Evolutionary conservation across 2,797 vertebrate genomes (phyloP).

Genomic region (Microctenopoma lineatum): DNA sequence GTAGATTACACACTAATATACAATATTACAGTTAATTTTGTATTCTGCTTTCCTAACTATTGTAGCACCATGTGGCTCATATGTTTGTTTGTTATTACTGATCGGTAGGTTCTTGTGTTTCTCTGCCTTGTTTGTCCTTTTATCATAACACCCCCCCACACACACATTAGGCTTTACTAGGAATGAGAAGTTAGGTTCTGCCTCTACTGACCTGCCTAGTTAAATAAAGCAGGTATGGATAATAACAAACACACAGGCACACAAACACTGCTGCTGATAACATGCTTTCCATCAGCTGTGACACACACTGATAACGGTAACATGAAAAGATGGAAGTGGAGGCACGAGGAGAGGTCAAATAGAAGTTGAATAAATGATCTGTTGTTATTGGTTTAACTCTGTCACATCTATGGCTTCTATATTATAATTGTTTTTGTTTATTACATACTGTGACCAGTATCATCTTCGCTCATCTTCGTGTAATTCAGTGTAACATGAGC

Average conservation of each 20-base stretch:
- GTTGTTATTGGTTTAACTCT: constrained; percentile 7
- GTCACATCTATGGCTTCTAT: not conserved
- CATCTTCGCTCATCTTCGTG: constrained; percentile 13
- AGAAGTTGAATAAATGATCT: constrained; percentile 42
- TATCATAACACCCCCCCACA: not conserved
- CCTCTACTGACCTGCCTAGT: constrained; percentile 37
- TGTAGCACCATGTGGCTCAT: not conserved
- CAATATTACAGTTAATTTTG: constrained; percentile 4
- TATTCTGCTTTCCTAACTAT: constrained; percentile 22
- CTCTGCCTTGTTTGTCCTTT: constrained; percentile 4
- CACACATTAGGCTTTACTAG: constrained; percentile 2
- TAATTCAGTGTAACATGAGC: constrained; percentile 38
- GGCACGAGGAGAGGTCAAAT: constrained; percentile 47
- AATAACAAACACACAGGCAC: constrained; percentile 47
- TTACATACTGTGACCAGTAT: not conserved
- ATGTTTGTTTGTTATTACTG: too few species aligned
- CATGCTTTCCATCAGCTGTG: constrained; percentile 29
- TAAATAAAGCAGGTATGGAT: constrained; percentile 54
- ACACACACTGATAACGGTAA: constrained; percentile 40
- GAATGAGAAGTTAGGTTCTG: constrained; percentile 27
- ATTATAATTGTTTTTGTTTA: not conserved
- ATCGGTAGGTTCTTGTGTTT: constrained; percentile 1
- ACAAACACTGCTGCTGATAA: constrained; percentile 32
- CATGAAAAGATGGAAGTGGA: constrained; percentile 34
- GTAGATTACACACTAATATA: too few species aligned